Evolutionary conservation across 1,140 invertebrate genomes (phyloP), one percentile per base, ranked within the genome.

Genomic region (Ptiloglossa arizonensis): DNA sequence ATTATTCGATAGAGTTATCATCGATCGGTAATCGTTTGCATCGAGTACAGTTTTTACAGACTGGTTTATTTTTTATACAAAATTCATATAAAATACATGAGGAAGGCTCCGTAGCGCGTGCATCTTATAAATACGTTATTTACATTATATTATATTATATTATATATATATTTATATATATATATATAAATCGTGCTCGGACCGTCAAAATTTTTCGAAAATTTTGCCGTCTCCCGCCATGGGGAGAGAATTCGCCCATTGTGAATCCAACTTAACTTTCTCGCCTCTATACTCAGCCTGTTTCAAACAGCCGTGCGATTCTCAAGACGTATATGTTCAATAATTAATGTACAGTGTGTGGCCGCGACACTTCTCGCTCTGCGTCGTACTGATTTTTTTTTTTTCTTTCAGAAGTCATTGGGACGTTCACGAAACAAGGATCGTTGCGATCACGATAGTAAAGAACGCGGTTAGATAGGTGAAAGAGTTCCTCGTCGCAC

Each of bases 101-200:
- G 38, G 50, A 59, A 29, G 24, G 46, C 15, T 62, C 38, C 46
- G 48, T 72, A 71, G 19, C 63, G 35, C 54, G 29, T 48, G 60
- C 56, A 52, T 11, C 64, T 85, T 85, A 85, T 85, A 85, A 84
- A 85, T 85, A 81, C 22, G 24, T 48, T 38, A 85, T 85, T 78
- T 85, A 85, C 72, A 81, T 84, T 81, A 70, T 80, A 84, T 85
- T 79, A 83, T 77, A 83, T 81, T 77, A 81, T 73, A 80, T 74
- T 52, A 79, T 72, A 64, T 70, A 70, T 69, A 86, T 72, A 63
- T 59, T 19, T 66, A 67, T 67, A 75, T 72, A 50, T 83, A 38
- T 69, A 69, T 71, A 54, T 82, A 66, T 71, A 66, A 52, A 67
- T 35, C 67, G 52, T 60, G 29, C 52, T 13, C 11, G 35, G 29